A percentile compares a stretch with the other conserved stretches of the same genome.
These are phyloP conservation scores for Thumatha senex DNA, from an alignment of 2,888 invertebrate species.

Conservation along the genomic window DNA sequence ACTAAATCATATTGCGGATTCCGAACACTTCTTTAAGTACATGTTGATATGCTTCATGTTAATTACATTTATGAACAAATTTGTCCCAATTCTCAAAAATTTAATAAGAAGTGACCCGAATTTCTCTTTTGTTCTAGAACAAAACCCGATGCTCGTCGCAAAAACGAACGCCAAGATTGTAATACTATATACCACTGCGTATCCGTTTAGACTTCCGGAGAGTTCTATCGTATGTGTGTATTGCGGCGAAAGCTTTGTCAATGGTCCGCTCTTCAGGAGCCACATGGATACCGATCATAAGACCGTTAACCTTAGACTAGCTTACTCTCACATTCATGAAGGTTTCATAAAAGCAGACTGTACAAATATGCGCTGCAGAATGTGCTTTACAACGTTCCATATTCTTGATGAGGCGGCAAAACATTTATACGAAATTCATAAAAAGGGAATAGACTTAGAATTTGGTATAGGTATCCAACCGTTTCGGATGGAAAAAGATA, in stretches of 20 bases:
- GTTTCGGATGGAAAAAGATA: constrained; percentile 47
- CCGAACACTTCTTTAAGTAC: too few species aligned
- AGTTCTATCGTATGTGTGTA: constrained; percentile 61
- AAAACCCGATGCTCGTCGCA: constrained; percentile 58
- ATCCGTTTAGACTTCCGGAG: constrained; percentile 65
- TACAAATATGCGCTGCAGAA: constrained; percentile 54
- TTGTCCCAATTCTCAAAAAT: not conserved
- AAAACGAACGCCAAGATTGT: constrained; percentile 65
- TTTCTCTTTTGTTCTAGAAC: constrained; percentile 72
- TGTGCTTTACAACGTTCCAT: constrained; percentile 44
- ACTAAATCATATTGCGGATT: not conserved
- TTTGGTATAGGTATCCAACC: constrained; percentile 56
- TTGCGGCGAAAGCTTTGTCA: constrained; percentile 55
- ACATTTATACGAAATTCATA: constrained; percentile 48
- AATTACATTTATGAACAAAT: too few species aligned
- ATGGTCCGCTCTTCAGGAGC: constrained; percentile 39
- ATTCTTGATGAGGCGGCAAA: constrained; percentile 42
- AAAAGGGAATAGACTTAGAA: constrained; percentile 41
- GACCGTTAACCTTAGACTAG: constrained; percentile 29
- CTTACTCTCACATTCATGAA: constrained; percentile 40
- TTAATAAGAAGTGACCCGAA: constrained; percentile 28
- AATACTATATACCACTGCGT: constrained; percentile 61
- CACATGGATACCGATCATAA: constrained; percentile 45
- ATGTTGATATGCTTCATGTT: too few species aligned
- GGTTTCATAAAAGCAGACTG: constrained; percentile 56